Percentiles rank a stretch among this genome's conserved stretches.
These are phyloP conservation scores for Caenorhabditis drosophilae DNA, from an alignment of 2,888 invertebrate genomes.

Conservation along the genomic window DNA sequence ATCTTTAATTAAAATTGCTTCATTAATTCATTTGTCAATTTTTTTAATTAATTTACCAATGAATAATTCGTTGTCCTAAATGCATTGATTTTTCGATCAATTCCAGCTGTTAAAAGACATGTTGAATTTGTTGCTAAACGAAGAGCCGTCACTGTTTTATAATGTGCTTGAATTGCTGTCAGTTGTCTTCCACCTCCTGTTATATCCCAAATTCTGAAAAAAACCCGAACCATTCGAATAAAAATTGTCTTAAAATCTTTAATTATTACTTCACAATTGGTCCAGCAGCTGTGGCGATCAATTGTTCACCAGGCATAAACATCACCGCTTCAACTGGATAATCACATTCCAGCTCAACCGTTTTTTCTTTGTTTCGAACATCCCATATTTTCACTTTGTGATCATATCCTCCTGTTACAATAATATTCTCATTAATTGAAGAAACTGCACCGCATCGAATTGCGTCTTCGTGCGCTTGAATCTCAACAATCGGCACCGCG, in stretches of 20 bases:
- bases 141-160: constrained; percentile 90
- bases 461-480: constrained; percentile 59
- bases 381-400: constrained; percentile 83
- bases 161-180: constrained; percentile 86
- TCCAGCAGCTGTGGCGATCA: constrained; percentile 85
- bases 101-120: constrained; percentile 84
- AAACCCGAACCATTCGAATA: neutral
- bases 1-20: constrained; percentile 71
- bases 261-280: constrained; percentile 41
- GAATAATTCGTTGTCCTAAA: constrained; percentile 55
- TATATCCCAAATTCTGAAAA: constrained; percentile 82
- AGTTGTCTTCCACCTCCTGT: constrained; percentile 82
- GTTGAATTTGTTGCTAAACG: constrained; percentile 80
- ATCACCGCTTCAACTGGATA: constrained; percentile 87
- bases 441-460: constrained; percentile 57
- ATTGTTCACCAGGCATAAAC: constrained; percentile 85
- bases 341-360: constrained; percentile 79
- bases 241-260: neutral
- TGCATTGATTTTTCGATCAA: constrained; percentile 77
- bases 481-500: constrained; percentile 34
- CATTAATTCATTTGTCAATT: neutral
- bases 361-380: constrained; percentile 48
- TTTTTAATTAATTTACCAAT: constrained; percentile 32
- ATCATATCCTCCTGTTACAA: constrained; percentile 65
- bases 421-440: constrained; percentile 46